Evolutionary conservation across 2,888 invertebrate species (phyloP), one percentile per base, ranked within the genome.

Genomic region (Drosophila limbata): DNA sequence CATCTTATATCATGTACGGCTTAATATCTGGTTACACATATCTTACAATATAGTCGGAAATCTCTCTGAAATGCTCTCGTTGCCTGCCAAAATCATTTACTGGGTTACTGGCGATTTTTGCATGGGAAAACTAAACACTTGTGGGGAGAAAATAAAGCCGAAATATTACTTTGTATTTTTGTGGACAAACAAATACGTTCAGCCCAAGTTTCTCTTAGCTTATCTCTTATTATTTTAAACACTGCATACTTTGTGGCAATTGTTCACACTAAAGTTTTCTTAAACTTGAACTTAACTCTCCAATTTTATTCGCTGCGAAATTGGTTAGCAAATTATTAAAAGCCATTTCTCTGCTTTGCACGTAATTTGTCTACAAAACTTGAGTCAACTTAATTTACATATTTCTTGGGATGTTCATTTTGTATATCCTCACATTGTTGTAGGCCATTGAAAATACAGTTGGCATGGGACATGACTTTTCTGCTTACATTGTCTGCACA

Each of bases 361-460:
- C 72, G 74, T 73, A 73, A 39, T 62, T 73, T 50, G 73, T 52
- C 73, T 57, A 53, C 67, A 53, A 73, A 73, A 73, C 52, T 67
- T 73, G 37, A 73, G 48, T 73, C 73, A 62, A 73, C 61, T 62
- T 62, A 40, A 73, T 73, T 73, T 73, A 48, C 74, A 73, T 73
- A 62, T 67, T 67, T 61, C 61, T 33, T 33, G 33, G 33, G 4
- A 33, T 50, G 50, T 35, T 35, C 50, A 50, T n/a, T 50, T 13
- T 21, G 35, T 19, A 21, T 50, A n/a, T 35, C 19, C 13, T 19
- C 13, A 8, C 10, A 31, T 31, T 17, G 11, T 31, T 17, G 48
- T 35, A 5, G 50, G 8, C 33, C 6, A 19, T 19, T 9, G 19
- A 33, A 33, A 50, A 9, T 13, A 50, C 35, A 50, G 35, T 35